phyloP scores from a whole-genome alignment of 1,140 invertebrate species.

The Rhagoletis zephyria region DNA sequence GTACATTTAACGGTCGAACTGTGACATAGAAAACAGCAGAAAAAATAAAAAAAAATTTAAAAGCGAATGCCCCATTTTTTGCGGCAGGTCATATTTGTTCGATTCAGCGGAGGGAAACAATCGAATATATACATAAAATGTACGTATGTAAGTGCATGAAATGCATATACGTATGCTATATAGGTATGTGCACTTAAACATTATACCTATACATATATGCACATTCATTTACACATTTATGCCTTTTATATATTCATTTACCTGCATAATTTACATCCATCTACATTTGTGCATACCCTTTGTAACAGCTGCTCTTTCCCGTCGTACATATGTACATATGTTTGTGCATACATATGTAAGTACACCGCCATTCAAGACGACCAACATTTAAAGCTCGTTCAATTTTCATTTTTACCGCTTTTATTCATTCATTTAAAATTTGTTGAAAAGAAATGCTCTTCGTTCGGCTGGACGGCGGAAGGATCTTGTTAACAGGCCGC shows the following conservation, averaged over 20 bases:
- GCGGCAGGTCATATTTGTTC: neutral
- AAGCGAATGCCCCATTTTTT: neutral
- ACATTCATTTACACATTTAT: neutral
- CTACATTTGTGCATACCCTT: neutral
- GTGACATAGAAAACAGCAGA: neutral
- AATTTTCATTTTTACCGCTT: neutral
- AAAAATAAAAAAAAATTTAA: neutral
- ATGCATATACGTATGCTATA: neutral
- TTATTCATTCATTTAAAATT: neutral
- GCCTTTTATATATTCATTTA: too few relatives aligned
- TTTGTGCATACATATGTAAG: too few relatives aligned
- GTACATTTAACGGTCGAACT: slow-evolving; percentile 3
- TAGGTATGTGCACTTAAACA: too few relatives aligned
- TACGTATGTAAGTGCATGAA: neutral
- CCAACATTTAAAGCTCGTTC: neutral
- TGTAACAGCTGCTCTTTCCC: neutral
- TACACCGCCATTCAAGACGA: neutral
- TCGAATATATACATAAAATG: too few relatives aligned
- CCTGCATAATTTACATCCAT: neutral
- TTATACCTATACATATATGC: neutral
- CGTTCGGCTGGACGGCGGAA: neutral
- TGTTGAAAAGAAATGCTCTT: neutral
- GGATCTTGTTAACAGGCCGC: slow-evolving; percentile 19
- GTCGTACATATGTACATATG: neutral
- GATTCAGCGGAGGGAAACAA: too few relatives aligned